Evolutionary conservation across 30 jellyfish, hydroid and myxozoan species (phyloP).

Genomic region (Pelagia noctiluca): DNA sequence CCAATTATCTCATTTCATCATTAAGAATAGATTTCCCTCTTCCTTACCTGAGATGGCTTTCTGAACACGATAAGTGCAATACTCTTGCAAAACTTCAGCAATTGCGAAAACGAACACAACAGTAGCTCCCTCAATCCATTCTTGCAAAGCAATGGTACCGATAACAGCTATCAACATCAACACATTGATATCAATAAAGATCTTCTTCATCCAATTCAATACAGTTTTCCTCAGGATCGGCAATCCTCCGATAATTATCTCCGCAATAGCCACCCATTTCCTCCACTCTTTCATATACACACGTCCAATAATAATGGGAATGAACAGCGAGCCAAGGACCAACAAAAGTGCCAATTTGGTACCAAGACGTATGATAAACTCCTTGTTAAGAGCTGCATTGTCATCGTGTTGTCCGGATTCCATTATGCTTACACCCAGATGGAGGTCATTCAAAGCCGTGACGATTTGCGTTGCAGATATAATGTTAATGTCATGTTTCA

Average conservation of each 20-base stretch:
- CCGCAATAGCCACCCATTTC: conserved; percentile 75
- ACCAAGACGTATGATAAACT: conserved; percentile 23
- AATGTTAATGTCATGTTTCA: conserved; percentile 57
- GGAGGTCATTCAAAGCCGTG: conserved; percentile 62
- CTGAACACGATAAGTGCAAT: conserved; percentile 69
- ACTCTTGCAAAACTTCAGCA: conserved; percentile 79
- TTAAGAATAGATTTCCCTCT: neutral
- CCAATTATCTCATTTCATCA: no score
- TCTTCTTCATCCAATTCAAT: conserved; percentile 63
- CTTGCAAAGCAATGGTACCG: conserved; percentile 80
- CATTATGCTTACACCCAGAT: conserved; percentile 83
- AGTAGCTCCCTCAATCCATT: conserved; percentile 82
- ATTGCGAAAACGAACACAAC: conserved; percentile 81
- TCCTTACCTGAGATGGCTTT: conserved; percentile 76
- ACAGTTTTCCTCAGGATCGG: conserved; percentile 69
- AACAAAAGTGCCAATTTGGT: conserved; percentile 20
- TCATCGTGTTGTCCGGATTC: conserved; percentile 69
- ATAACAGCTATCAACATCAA: conserved; percentile 85
- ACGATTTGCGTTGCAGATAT: conserved; percentile 61
- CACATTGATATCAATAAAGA: conserved; percentile 68
- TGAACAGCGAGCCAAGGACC: conserved; percentile 38
- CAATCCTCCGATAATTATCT: conserved; percentile 62
- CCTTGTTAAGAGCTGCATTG: conserved; percentile 19
- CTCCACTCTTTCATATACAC: conserved; percentile 12
- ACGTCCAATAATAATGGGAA: conserved; percentile 57